Evolutionary conservation across 2,888 invertebrate species (phyloP), one percentile per base, ranked within the genome.

Genomic region (Cephus sareptanus): DNA sequence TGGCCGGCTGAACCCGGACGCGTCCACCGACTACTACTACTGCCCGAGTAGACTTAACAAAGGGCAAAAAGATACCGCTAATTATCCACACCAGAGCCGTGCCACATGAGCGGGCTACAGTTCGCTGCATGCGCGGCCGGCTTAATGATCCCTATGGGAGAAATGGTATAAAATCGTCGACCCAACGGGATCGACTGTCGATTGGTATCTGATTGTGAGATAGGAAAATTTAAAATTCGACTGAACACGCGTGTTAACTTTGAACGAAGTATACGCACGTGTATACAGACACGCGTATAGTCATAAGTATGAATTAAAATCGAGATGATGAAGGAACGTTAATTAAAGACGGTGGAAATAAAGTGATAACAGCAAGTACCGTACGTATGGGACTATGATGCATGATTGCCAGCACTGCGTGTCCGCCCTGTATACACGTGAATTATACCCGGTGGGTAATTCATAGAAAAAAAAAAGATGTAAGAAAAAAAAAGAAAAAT

Each of bases 1-100:
- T 83, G 83, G 81, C 87, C 71, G 71, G 81, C 80, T 81, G 87
- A 86, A 87, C 87, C 86, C 87, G 87, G 86, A 86, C 85, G 81
- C 83, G 82, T 85, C 77, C 69, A 75, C 34, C 75, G 56, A 40
- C 73, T 56, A 56, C 77, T 77, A 78, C 78, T 78, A 78, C 76
- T 76, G 37, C 77, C 75, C 69, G 35, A 69, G 35, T 74, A 68
- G 75, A 74, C 74, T 73, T 77, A 77, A 74, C 70, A 74, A 77
- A 77, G 75, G 77, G 71, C 69, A 74, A 75, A 77, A 77, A 77
- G 75, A 77, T 77, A 77, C 75, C 75, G 37, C 74, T 77, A 77
- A 77, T 77, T 75, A 77, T 77, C 75, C 74, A 69, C 71, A 77
- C 31, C 31, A 31, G 13, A 31, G 35, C 37, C 34, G 74, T 37